These are phyloP conservation scores for Trachythela sp. DNA, from an alignment of 64 coral and sea anemone species.

Conservation along the genomic window DNA sequence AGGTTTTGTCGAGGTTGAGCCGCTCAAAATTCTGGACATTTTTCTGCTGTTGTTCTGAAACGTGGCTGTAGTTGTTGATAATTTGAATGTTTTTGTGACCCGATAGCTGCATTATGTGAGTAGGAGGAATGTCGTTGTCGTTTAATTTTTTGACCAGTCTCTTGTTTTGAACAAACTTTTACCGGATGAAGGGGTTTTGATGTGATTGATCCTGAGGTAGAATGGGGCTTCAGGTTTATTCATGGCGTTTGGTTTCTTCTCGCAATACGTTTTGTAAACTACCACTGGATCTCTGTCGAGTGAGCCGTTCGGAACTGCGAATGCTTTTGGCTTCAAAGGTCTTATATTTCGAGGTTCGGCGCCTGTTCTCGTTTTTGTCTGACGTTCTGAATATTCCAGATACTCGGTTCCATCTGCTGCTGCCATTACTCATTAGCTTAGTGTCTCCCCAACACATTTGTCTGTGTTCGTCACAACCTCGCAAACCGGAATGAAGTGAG, in stretches of 20 bases:
- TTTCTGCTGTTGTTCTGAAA: not conserved
- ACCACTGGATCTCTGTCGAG: not conserved
- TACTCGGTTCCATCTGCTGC: not conserved
- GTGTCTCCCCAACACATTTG: constrained; percentile 15
- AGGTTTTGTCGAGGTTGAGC: not conserved
- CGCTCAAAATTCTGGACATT: not conserved
- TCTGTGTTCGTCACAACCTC: not conserved
- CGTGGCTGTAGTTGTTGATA: constrained; percentile 9
- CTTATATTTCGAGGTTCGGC: not conserved
- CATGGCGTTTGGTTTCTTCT: constrained; percentile 29
- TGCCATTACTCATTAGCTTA: not conserved
- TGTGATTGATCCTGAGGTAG: constrained; percentile 59
- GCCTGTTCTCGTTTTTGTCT: no score
- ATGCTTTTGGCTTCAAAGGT: not conserved
- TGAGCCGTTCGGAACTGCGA: constrained; percentile 3
- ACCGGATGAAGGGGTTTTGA: constrained; percentile 25
- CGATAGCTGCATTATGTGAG: constrained; percentile 53
- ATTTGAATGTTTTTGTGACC: constrained; percentile 25
- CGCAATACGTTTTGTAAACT: not conserved
- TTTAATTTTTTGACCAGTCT: constrained; percentile 48
- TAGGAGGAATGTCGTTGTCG: constrained; percentile 42
- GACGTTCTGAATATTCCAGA: constrained; percentile 1
- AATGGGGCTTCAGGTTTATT: constrained; percentile 42
- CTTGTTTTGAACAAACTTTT: constrained; percentile 53
- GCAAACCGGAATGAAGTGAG: not conserved